Percentiles rank a stretch among this genome's conserved stretches.
Evolutionary conservation across 2,113 vertebrate species (phyloP).

Genomic region (Odobenus rosmarus): DNA sequence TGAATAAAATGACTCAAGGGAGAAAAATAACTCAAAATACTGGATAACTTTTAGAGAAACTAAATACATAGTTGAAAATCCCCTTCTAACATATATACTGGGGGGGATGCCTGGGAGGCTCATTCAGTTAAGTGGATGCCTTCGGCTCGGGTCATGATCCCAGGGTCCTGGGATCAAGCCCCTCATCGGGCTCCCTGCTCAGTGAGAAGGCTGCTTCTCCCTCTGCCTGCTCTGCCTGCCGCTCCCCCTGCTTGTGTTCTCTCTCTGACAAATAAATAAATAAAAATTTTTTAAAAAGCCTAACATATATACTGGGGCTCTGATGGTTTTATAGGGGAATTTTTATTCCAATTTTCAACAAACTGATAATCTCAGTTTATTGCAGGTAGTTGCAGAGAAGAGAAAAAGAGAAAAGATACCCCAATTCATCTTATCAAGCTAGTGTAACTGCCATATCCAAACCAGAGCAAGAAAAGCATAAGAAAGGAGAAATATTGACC

Average conservation of each 20-base stretch:
- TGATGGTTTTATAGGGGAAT: neutral
- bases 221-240: too few species aligned
- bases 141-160: too few species aligned
- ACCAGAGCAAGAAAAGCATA: neutral
- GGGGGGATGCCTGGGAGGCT: too few species aligned
- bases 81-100: neutral
- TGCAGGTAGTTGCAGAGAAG: neutral
- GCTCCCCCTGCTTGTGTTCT: too few species aligned
- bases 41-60: neutral
- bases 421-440: neutral
- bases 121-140: too few species aligned
- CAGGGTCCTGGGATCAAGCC: too few species aligned
- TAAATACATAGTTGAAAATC: neutral
- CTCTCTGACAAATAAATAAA: too few species aligned
- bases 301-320: neutral
- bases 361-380: neutral
- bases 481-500: neutral
- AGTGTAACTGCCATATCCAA: neutral
- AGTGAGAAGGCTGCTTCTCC: too few species aligned
- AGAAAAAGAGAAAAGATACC: neutral
- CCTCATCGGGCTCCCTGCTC: too few species aligned
- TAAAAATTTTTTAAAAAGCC: too few species aligned
- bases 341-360: constrained; percentile 1
- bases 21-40: neutral
- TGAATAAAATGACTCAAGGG: neutral